Percentiles rank a stretch among this genome's conserved stretches.
Conservation (phyloP, 2,888 invertebrate species). For the Drosophila ezoana region DNA sequence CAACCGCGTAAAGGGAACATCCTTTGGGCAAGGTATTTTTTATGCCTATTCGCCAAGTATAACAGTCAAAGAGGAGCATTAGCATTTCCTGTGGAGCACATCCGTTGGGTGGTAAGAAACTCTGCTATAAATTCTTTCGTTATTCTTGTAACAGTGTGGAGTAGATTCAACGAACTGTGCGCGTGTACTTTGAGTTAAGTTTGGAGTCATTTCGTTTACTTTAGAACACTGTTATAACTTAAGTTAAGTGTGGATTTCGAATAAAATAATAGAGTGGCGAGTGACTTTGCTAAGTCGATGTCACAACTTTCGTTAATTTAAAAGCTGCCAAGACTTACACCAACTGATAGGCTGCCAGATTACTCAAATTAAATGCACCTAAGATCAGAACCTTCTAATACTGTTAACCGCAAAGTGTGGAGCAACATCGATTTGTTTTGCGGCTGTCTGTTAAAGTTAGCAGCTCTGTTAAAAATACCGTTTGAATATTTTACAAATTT, state of each 20-base stretch:
- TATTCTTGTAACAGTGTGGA: not conserved
- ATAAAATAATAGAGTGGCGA: too few relatives aligned
- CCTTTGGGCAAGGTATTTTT: not conserved
- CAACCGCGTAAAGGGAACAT: not conserved
- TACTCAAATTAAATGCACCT: too few relatives aligned
- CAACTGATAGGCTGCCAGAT: too few relatives aligned
- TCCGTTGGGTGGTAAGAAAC: too few relatives aligned
- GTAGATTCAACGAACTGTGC: not conserved
- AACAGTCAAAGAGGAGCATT: slow-evolving; percentile 9
- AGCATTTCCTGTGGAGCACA: not conserved
- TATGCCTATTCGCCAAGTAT: slow-evolving; percentile 31
- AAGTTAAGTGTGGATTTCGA: not conserved
- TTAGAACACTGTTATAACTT: slow-evolving; percentile 7
- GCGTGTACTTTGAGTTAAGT: not conserved
- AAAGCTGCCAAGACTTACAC: too few relatives aligned
- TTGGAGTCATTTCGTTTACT: slow-evolving; percentile 1
- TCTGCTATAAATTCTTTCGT: not conserved
- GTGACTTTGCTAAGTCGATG: not conserved
- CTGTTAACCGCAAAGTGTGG: too few relatives aligned
- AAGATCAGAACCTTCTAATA: too few relatives aligned
- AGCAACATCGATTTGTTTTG: too few relatives aligned
- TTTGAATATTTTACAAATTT: not conserved
- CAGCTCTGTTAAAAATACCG: not conserved
- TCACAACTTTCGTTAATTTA: too few relatives aligned
- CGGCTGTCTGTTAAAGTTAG: too few relatives aligned